phyloP scores from a whole-genome alignment of 2,888 invertebrate species.

The Caenorhabditis parvicauda region DNA sequence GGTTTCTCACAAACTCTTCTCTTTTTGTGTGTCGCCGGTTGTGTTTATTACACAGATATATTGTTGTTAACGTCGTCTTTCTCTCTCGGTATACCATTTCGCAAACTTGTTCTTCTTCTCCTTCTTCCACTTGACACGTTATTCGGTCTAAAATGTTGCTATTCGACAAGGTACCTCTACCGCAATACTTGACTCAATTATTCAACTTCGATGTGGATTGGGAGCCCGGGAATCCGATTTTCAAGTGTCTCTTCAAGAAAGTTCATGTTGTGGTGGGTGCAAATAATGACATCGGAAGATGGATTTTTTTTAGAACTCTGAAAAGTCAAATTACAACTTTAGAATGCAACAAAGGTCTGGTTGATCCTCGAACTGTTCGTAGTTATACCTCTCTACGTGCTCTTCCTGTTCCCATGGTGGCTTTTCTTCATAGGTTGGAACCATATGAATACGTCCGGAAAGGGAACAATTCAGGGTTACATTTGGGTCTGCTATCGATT shows the following conservation, averaged over 20 bases:
- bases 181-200: slow-evolving; percentile 30
- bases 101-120: no score
- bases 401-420: slow-evolving; percentile 28
- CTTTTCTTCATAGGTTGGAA: slow-evolving; percentile 17
- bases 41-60: no score
- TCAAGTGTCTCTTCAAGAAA: slow-evolving; percentile 22
- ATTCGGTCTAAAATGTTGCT: slow-evolving; percentile 17
- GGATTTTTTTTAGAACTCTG: neutral
- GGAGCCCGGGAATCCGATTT: slow-evolving; percentile 29
- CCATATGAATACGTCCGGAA: neutral
- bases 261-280: slow-evolving; percentile 28
- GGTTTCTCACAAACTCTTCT: neutral
- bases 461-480: neutral
- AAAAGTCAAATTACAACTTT: neutral
- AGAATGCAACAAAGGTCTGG: slow-evolving; percentile 19
- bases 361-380: slow-evolving; percentile 20
- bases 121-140: no score
- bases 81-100: no score
- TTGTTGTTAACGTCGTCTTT: no score
- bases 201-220: slow-evolving; percentile 35
- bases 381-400: slow-evolving; percentile 15
- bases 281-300: neutral
- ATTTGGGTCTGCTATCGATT: slow-evolving; percentile 1
- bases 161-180: slow-evolving; percentile 33
- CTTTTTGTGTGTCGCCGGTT: neutral